These are phyloP conservation scores for Mormyrops boulengeri DNA, from an alignment of 2,797 vertebrate genomes.

Conservation along the genomic window DNA sequence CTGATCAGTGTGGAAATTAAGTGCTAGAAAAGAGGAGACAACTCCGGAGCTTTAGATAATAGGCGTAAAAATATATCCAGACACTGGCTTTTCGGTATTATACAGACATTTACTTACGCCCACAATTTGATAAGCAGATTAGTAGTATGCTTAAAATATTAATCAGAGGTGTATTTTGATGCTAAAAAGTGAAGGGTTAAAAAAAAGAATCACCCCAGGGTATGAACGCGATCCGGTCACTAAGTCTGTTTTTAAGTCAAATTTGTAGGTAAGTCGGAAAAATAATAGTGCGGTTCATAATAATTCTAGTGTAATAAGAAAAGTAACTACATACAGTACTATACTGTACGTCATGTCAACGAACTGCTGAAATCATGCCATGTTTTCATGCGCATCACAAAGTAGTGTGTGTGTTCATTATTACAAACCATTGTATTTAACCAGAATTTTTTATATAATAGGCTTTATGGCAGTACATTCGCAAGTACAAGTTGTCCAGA, in stretches of 20 bases:
- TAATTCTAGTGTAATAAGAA: not conserved
- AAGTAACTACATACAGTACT: not conserved
- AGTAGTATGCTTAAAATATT: not conserved
- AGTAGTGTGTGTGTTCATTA: not conserved
- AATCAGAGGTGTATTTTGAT: not conserved
- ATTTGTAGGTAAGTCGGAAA: not conserved
- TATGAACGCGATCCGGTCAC: not conserved
- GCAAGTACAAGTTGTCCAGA: not conserved
- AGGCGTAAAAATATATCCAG: not conserved
- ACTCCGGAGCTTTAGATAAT: not conserved
- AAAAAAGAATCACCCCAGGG: not conserved
- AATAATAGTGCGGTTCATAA: not conserved
- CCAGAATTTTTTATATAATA: not conserved
- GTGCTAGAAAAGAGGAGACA: not conserved
- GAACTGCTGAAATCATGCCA: not conserved
- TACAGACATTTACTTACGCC: not conserved
- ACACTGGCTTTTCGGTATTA: not conserved
- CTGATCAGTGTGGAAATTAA: not conserved
- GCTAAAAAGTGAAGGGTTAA: not conserved
- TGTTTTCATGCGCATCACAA: not conserved
- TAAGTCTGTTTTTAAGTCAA: not conserved
- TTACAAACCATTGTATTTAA: not conserved
- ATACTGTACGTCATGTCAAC: not conserved
- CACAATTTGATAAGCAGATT: not conserved
- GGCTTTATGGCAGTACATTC: not conserved